Conservation (phyloP, 2,113 vertebrate species). For the Xiphophorus couchianus region DNA sequence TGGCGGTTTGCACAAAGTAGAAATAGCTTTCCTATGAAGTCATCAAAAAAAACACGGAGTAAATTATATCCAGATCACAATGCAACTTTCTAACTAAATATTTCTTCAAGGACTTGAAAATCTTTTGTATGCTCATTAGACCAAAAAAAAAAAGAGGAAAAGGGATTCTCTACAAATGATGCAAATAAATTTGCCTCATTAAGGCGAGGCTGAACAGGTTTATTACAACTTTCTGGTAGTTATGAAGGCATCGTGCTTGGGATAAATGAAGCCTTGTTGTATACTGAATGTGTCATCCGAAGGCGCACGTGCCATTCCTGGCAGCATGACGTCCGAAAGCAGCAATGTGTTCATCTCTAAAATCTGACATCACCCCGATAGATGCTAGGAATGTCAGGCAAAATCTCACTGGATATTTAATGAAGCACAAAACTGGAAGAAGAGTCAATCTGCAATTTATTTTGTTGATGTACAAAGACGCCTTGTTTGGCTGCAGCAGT, state of each 20-base stretch:
- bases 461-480: slow-evolving; percentile 10
- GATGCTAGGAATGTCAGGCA: slow-evolving; percentile 19
- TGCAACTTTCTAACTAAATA: slow-evolving; percentile 4
- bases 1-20: neutral
- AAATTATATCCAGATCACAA: neutral
- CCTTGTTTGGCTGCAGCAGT: slow-evolving; percentile 4
- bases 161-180: neutral
- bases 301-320: slow-evolving; percentile 37
- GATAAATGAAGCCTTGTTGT: slow-evolving; percentile 37
- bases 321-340: slow-evolving; percentile 13
- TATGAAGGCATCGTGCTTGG: slow-evolving; percentile 36
- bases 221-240: slow-evolving; percentile 40
- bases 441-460: slow-evolving; percentile 24
- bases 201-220: slow-evolving; percentile 34
- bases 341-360: slow-evolving; percentile 19
- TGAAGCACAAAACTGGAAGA: slow-evolving; percentile 24
- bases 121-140: slow-evolving; percentile 9
- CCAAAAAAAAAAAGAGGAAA: slow-evolving; percentile 1
- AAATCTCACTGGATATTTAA: slow-evolving; percentile 20
- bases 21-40: neutral
- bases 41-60: neutral
- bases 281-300: slow-evolving; percentile 53
- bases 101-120: neutral
- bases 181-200: slow-evolving; percentile 5
- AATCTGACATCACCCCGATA: slow-evolving; percentile 18